These are phyloP conservation scores for Conus betulinus DNA, from an alignment of 1,140 invertebrate genomes.

Conservation along the genomic window DNA sequence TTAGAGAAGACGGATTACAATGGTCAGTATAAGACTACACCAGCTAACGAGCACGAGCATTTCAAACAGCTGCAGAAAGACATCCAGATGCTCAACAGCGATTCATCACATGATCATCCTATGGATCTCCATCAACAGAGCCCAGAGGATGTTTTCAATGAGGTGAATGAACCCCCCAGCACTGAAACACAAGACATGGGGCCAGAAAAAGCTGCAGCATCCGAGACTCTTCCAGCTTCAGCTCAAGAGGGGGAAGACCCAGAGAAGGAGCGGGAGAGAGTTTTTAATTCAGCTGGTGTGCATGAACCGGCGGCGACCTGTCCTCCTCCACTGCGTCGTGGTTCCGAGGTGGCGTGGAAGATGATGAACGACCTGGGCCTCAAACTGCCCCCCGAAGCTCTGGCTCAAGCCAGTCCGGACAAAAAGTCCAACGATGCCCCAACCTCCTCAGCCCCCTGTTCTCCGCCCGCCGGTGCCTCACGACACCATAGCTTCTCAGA, in stretches of 20 bases:
- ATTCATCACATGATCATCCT: neutral
- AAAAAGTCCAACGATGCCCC: neutral
- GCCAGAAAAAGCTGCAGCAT: neutral
- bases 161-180: neutral
- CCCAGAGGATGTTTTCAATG: neutral
- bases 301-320: constrained; percentile 41
- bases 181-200: neutral
- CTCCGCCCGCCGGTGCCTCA: neutral
- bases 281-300: constrained; percentile 44
- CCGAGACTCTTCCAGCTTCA: neutral
- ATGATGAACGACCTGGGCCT: constrained; percentile 57
- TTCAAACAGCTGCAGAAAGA: constrained; percentile 48
- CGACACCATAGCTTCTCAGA: neutral
- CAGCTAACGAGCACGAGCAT: neutral
- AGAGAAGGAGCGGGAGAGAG: constrained; percentile 36
- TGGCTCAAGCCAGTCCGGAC: constrained; percentile 16
- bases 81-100: constrained; percentile 40
- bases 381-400: constrained; percentile 15
- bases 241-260: constrained; percentile 18
- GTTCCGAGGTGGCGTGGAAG: constrained; percentile 66
- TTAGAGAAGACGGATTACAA: constrained; percentile 16
- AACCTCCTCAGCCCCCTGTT: neutral
- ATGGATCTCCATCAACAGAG: too few species aligned
- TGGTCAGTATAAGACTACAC: neutral
- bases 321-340: constrained; percentile 55